phyloP scores from a whole-genome alignment of 2,888 invertebrate species.

The Tanytarsus gracilentus region DNA sequence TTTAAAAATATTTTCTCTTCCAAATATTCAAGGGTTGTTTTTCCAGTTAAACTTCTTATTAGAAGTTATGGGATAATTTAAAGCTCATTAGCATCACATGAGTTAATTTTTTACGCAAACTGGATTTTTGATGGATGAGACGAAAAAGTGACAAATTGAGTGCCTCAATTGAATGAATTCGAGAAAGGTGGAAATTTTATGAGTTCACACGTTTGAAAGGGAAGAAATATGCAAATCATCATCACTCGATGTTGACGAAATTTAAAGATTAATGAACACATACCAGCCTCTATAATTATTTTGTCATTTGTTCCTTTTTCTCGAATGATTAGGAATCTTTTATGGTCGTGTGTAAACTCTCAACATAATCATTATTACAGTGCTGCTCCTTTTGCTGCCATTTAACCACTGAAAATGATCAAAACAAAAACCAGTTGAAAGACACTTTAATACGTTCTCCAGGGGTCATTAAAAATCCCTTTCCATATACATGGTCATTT shows the following conservation, averaged over 20 bases:
- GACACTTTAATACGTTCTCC: slow-evolving; percentile 9
- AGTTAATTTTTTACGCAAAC: slow-evolving; percentile 6
- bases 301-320: too few relatives aligned
- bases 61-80: not conserved
- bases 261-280: slow-evolving; percentile 25
- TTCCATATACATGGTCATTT: not conserved
- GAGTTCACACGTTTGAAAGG: slow-evolving; percentile 9
- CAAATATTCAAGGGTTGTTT: not conserved
- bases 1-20: too few relatives aligned
- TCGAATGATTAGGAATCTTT: slow-evolving; percentile 9
- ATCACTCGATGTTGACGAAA: not conserved
- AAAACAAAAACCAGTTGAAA: slow-evolving; percentile 18
- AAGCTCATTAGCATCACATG: slow-evolving; percentile 20
- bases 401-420: not conserved
- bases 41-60: not conserved
- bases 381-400: slow-evolving; percentile 14
- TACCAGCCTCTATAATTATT: slow-evolving; percentile 20
- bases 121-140: not conserved
- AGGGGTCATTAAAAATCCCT: slow-evolving; percentile 25
- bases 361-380: slow-evolving; percentile 12
- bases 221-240: slow-evolving; percentile 23
- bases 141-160: not conserved
- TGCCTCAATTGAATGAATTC: not conserved
- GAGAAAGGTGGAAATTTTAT: slow-evolving; percentile 1
- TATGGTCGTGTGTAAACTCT: not conserved